phyloP scores from a whole-genome alignment of 2,113 vertebrate species.

The Cololabis saira region DNA sequence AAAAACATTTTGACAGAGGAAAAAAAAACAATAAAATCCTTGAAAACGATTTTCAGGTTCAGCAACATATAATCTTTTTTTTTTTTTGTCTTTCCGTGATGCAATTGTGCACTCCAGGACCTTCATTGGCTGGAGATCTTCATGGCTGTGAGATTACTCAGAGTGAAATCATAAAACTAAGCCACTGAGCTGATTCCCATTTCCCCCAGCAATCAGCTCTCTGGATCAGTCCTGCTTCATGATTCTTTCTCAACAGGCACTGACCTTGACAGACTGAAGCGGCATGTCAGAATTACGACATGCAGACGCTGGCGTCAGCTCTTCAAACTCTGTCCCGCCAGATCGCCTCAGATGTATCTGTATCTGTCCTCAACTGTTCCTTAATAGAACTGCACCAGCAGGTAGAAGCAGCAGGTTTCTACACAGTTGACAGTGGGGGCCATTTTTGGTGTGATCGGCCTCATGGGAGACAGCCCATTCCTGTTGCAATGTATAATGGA shows the following conservation, averaged over 20 bases:
- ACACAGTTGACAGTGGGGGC: conserved; percentile 45
- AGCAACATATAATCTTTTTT: background rate
- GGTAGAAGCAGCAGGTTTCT: conserved; percentile 44
- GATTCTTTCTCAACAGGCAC: conserved; percentile 46
- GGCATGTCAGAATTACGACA: conserved; percentile 23
- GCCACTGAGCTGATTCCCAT: conserved; percentile 66
- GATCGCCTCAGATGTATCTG: conserved; percentile 38
- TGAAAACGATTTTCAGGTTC: conserved; percentile 13
- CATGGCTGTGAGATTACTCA: conserved; percentile 50
- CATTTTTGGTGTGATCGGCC: conserved; percentile 59
- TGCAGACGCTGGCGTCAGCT: background rate
- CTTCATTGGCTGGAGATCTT: conserved; percentile 48
- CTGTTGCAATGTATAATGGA: conserved; percentile 45
- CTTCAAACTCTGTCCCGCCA: conserved; percentile 17
- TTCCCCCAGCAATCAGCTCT: conserved; percentile 56
- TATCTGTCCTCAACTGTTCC: conserved; percentile 44
- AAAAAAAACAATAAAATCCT: conserved; percentile 2
- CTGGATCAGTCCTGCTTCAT: conserved; percentile 55
- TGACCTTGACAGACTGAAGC: conserved; percentile 64
- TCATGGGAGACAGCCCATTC: conserved; percentile 50
- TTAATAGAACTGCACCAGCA: conserved; percentile 52
- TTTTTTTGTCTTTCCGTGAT: conserved; percentile 26
- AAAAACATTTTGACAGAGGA: background rate
- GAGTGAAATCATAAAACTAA: conserved; percentile 69
- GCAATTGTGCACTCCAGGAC: conserved; percentile 8